Percentiles rank a stretch among this genome's conserved stretches.
These are phyloP conservation scores for Aldabrachelys gigantea DNA, from an alignment of 2,113 vertebrate genomes.

Conservation along the genomic window DNA sequence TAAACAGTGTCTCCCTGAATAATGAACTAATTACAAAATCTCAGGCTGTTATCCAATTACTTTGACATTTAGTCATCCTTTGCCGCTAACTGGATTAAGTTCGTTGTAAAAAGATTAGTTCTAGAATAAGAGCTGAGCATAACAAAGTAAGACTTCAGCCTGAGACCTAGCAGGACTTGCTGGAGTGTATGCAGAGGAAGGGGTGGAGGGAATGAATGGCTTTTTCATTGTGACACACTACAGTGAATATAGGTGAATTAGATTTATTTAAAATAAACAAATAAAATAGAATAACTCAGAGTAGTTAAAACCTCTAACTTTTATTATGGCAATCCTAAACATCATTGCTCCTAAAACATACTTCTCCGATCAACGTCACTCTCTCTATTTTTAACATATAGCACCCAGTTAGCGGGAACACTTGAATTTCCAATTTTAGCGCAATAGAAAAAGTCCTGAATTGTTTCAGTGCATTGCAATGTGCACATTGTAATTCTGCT, in stretches of 20 bases:
- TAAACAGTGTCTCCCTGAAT: conserved; percentile 61
- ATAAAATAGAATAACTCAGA: fast-evolving
- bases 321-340: fast-evolving
- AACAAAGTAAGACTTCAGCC: conserved; percentile 70
- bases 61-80: conserved; percentile 89
- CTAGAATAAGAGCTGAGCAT: conserved; percentile 75
- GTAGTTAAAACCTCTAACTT: fast-evolving
- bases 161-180: conserved; percentile 28
- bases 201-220: conserved; percentile 21
- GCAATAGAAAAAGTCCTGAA: not conserved
- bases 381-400: fast-evolving
- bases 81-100: conserved; percentile 92
- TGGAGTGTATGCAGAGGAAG: not conserved
- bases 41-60: conserved; percentile 89
- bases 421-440: not conserved
- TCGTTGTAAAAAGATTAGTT: conserved; percentile 94
- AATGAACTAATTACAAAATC: conserved; percentile 80
- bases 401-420: fast-evolving
- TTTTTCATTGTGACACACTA: conserved; percentile 33
- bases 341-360: not conserved
- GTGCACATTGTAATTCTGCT: fast-evolving
- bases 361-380: not conserved
- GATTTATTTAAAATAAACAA: not conserved
- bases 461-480: not conserved
- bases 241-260: not conserved